Evolutionary conservation across 2,113 vertebrate species (phyloP).

Genomic region (Colaptes auratus): DNA sequence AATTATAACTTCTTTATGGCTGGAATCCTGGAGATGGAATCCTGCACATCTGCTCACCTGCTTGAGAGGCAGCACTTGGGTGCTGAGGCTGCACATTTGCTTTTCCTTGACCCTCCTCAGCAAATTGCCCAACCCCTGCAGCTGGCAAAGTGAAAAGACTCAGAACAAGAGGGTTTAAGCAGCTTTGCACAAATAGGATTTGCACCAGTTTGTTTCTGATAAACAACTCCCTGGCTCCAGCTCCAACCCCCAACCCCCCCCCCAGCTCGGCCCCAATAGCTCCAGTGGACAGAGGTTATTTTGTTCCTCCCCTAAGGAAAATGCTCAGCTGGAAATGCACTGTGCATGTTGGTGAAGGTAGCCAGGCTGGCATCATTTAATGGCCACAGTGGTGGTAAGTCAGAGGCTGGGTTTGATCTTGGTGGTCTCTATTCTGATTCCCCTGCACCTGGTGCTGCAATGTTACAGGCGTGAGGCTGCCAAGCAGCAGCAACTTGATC

Average conservation of each 20-base stretch:
- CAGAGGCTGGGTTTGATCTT: too few species aligned
- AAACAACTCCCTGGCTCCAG: background rate
- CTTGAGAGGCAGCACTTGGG: background rate
- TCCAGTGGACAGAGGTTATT: background rate
- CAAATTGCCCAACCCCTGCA: background rate
- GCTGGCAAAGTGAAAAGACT: rapidly evolving
- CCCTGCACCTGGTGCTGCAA: rapidly evolving
- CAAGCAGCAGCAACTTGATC: background rate
- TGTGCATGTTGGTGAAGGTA: rapidly evolving
- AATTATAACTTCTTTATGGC: background rate
- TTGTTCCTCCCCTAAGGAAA: background rate
- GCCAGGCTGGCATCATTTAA: background rate
- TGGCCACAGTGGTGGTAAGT: too few species aligned
- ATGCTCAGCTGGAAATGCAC: background rate
- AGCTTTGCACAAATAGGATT: conserved; percentile 59
- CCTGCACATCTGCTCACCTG: background rate
- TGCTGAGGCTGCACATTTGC: background rate
- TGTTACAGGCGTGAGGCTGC: background rate
- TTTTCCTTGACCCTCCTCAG: background rate
- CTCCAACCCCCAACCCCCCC: background rate
- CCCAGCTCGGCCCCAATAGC: background rate
- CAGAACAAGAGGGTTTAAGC: background rate
- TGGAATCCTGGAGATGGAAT: background rate
- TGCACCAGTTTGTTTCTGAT: background rate
- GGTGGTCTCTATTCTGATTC: too few species aligned